These are phyloP conservation scores for Setophaga kirtlandii DNA, from an alignment of 2,113 vertebrate species.

Conservation along the genomic window DNA sequence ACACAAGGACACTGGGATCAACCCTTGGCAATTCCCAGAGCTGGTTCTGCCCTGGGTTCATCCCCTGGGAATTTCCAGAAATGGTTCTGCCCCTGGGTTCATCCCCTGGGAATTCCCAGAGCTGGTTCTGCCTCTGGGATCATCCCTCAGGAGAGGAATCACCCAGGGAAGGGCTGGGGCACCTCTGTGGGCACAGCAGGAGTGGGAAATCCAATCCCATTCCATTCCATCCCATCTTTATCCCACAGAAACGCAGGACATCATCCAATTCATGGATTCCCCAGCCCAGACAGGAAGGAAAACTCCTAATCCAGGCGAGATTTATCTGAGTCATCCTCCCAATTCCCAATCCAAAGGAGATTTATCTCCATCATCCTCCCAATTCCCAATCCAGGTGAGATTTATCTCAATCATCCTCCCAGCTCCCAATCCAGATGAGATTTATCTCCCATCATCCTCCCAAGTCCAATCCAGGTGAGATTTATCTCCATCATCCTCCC, in stretches of 20 bases:
- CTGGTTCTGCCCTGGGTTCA: not conserved
- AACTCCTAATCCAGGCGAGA: no score
- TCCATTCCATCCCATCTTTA: not conserved
- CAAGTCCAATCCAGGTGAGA: no score
- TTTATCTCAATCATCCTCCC: no score
- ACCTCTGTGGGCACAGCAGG: not conserved
- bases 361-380: no score
- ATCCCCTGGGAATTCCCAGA: no score
- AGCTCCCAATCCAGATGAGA: no score
- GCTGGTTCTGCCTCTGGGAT: no score
- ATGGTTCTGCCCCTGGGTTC: not conserved
- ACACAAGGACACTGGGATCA: not conserved
- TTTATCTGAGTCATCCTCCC: no score
- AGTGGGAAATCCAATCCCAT: not conserved
- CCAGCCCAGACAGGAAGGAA: not conserved
- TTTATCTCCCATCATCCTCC: no score
- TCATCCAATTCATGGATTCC: not conserved
- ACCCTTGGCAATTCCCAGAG: not conserved
- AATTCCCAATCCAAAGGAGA: no score
- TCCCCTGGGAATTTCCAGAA: rapidly evolving
- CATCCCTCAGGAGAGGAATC: not conserved
- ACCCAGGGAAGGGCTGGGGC: not conserved
- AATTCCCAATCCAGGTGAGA: no score
- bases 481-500: no score
- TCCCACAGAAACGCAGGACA: not conserved